Percentiles rank a stretch among this genome's conserved stretches.
These are phyloP conservation scores for Oligia fasciuncula DNA, from an alignment of 2,888 invertebrate genomes.

Conservation along the genomic window DNA sequence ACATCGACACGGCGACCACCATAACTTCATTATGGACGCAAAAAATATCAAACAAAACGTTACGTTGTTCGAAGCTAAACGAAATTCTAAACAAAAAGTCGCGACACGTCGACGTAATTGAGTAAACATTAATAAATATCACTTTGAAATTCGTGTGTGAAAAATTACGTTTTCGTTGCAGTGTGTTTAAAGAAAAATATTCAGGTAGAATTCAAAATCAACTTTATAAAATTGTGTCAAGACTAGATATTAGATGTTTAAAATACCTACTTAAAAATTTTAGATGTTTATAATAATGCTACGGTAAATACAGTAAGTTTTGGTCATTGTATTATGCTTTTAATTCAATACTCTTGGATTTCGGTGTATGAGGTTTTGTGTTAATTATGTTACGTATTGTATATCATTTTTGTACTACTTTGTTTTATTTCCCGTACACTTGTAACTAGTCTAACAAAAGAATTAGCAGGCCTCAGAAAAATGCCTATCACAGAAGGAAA, in stretches of 20 bases:
- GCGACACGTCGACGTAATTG: constrained; percentile 45
- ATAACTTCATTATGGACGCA: constrained; percentile 44
- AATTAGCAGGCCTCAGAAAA: neutral
- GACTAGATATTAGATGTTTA: neutral
- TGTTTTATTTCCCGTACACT: neutral
- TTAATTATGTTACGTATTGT: no score
- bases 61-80: constrained; percentile 37
- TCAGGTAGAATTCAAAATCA: neutral
- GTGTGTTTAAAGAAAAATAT: neutral
- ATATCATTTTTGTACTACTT: neutral
- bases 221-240: neutral
- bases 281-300: no score
- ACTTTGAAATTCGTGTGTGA: constrained; percentile 12
- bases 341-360: neutral
- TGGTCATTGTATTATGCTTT: neutral
- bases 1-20: constrained; percentile 18
- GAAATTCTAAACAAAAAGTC: constrained; percentile 29
- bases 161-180: neutral
- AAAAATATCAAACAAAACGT: constrained; percentile 44
- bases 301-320: neutral
- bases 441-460: neutral
- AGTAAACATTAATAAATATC: constrained; percentile 45
- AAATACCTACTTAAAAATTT: neutral
- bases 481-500: neutral
- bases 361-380: no score